phyloP scores from a whole-genome alignment of 2,888 invertebrate species.

The Dioctria rufipes region DNA sequence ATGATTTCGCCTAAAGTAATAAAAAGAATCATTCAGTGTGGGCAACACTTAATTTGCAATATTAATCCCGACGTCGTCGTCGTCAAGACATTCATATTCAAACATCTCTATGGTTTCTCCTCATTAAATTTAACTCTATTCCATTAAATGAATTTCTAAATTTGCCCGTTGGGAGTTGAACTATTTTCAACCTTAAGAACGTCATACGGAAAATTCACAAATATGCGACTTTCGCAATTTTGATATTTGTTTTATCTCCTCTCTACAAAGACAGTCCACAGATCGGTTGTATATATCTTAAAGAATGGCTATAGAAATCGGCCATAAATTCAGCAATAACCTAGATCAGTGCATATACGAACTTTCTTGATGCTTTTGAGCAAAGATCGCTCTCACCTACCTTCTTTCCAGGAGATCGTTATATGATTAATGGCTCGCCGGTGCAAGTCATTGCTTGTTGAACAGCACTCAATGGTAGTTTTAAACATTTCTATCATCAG shows the following conservation, averaged over 20 bases:
- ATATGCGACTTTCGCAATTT: conserved; percentile 20
- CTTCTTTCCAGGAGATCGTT: conserved; percentile 33
- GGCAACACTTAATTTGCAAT: conserved; percentile 32
- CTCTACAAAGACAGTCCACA: neutral
- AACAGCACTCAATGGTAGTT: conserved; percentile 13
- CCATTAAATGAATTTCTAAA: neutral
- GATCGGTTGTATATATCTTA: neutral
- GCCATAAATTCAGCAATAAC: conserved; percentile 42
- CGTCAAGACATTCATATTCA: conserved; percentile 11
- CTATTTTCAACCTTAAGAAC: conserved; percentile 9
- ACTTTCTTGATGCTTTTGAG: conserved; percentile 1
- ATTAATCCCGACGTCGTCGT: neutral
- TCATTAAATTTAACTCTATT: neutral
- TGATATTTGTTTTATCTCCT: conserved; percentile 11
- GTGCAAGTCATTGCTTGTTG: conserved; percentile 23
- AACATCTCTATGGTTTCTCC: conserved; percentile 4
- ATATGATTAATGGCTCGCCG: conserved; percentile 31
- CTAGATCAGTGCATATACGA: conserved; percentile 17
- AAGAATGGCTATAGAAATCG: conserved; percentile 35
- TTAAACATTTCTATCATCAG: conserved; percentile 40
- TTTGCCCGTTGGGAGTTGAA: conserved; percentile 11
- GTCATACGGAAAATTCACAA: neutral
- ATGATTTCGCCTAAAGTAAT: too few species aligned
- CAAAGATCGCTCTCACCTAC: conserved; percentile 32
- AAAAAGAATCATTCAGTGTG: neutral